Percentiles rank a stretch among this genome's conserved stretches.
Conservation (phyloP, 2,113 vertebrate species). For the Clarias macrocephalus region DNA sequence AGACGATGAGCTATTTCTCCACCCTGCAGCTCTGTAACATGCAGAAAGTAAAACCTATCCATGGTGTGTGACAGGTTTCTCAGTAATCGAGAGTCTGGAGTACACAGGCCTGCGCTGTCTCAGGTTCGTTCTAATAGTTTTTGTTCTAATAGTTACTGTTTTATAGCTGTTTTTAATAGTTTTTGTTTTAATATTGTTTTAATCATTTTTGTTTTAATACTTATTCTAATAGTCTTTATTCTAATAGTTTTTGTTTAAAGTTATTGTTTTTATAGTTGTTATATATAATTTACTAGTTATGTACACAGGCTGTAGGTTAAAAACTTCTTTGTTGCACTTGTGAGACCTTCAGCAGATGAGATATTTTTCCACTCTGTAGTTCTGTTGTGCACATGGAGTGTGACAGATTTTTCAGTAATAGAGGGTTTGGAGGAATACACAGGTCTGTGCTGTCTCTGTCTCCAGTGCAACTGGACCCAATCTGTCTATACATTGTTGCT, state of each 20-base stretch:
- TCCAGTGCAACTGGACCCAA: slow-evolving; percentile 84
- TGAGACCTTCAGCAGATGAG: slow-evolving; percentile 43
- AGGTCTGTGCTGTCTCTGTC: slow-evolving; percentile 88
- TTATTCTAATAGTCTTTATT: no score
- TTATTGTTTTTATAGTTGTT: no score
- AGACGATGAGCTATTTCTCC: not conserved
- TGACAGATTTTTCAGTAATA: slow-evolving; percentile 78
- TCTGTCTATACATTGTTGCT: no score
- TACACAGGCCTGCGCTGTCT: slow-evolving; percentile 90
- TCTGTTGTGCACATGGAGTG: not conserved
- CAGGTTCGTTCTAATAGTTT: slow-evolving; percentile 71
- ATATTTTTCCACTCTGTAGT: not conserved
- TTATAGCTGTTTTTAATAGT: no score
- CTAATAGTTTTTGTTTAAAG: no score
- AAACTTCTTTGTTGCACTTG: slow-evolving; percentile 45
- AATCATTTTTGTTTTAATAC: no score
- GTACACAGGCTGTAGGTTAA: no score
- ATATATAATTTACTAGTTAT: no score
- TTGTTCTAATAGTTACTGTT: no score
- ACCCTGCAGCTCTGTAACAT: no score
- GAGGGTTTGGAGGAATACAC: slow-evolving; percentile 94
- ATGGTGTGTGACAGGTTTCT: slow-evolving; percentile 70
- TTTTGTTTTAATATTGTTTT: no score
- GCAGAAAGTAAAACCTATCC: not conserved
- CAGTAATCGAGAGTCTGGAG: slow-evolving; percentile 86